Evolutionary conservation across 53 echinoderm and acorn worm species (phyloP).

Genomic region (Patiria pectinifera): DNA sequence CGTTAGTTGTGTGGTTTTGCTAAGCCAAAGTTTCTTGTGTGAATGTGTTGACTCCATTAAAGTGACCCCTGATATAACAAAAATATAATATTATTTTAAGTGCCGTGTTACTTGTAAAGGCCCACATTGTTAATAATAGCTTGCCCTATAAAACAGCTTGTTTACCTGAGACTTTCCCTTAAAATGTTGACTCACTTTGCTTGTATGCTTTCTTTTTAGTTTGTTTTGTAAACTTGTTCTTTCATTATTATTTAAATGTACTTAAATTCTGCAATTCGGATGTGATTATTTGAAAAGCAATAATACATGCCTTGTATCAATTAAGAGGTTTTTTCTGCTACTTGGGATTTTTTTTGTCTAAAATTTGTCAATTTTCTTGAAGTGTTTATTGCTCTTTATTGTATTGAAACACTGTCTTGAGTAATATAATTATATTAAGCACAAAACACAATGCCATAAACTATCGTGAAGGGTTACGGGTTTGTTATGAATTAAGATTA

Average conservation of each 20-base stretch:
- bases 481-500: not conserved
- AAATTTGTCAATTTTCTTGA: not conserved
- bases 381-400: not conserved
- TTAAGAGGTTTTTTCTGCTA: not conserved
- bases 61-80: no score
- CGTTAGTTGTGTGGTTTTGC: no score
- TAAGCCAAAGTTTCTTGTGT: no score
- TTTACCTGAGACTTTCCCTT: no score
- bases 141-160: no score
- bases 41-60: no score
- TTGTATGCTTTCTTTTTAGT: not conserved
- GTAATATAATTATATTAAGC: not conserved
- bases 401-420: not conserved
- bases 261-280: not conserved
- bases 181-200: not conserved
- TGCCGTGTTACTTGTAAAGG: no score
- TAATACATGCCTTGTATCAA: not conserved
- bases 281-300: not conserved
- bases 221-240: not conserved
- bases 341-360: not conserved
- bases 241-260: not conserved
- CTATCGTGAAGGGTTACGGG: conserved; percentile 32
- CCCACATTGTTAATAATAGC: no score
- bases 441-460: not conserved
- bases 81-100: no score